Conservation (phyloP, 2,113 vertebrate species). For the Mixornis gularis region DNA sequence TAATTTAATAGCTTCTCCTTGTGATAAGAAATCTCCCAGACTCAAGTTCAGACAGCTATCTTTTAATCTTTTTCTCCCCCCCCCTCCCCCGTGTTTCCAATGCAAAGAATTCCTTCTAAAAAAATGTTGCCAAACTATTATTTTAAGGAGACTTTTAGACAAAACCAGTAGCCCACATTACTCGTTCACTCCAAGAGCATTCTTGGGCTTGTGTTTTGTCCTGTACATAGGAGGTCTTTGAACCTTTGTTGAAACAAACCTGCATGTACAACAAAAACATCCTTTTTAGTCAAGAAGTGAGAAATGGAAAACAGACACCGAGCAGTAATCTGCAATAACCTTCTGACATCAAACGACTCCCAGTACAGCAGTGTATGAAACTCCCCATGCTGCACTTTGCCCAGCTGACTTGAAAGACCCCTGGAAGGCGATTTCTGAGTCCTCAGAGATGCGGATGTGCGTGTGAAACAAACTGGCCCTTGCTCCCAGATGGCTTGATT, state of each 20-base stretch:
- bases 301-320: not conserved
- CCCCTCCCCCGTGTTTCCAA: not conserved
- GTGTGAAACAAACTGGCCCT: not conserved
- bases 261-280: slow-evolving; percentile 15
- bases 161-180: not conserved
- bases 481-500: not conserved
- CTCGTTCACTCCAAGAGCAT: not conserved
- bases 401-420: not conserved
- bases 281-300: slow-evolving; percentile 26
- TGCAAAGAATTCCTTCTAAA: not conserved
- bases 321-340: not conserved
- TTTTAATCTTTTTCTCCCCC: rapidly evolving
- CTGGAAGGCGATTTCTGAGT: not conserved
- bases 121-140: not conserved
- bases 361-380: not conserved
- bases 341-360: slow-evolving; percentile 2
- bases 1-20: not conserved
- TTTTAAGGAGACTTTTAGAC: not conserved
- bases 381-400: not conserved
- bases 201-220: slow-evolving; percentile 24
- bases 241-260: slow-evolving; percentile 34
- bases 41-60: not conserved
- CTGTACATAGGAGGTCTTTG: slow-evolving; percentile 25
- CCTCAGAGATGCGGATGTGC: not conserved
- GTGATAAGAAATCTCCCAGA: not conserved